Base-by-base conservation (phyloP, 2,113 vertebrate genomes). In the Psittacus erithacus region DNA sequence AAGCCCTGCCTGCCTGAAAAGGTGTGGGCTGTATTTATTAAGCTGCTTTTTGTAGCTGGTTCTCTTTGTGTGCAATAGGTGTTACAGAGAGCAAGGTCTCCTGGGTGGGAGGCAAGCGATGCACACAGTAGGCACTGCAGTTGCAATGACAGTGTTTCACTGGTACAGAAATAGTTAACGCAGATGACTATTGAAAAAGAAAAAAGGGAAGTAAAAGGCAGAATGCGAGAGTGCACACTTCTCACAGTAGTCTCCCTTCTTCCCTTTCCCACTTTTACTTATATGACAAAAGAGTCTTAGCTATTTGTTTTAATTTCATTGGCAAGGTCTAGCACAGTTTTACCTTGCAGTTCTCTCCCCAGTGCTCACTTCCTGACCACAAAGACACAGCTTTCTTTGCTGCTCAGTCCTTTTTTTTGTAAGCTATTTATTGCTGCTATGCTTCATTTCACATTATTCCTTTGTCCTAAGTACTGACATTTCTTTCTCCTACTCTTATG, bases 91-190 rank as follows among this genome's bases (percentile, higher is more conserved):
- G 16, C 25, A 83, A 60, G 23, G 15, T 18, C 27, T 69, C 33
- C 15, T 12, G 1, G 0, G 53, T 0, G 3, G 41, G 46, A 81
- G 31, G n/a, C 0, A 0, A 28, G 8, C 18, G n/a, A 41, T 1
- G 7, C 16, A 29, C 13, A 46, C 0, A 29, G 17, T 9, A 77
- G 44, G 20, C 5, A 80, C 46, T 75, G n/a, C 50, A 46, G 27
- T 41, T n/a, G 25, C 38, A 53, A 2, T 22, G 60, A 47, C 3
- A 57, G 22, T 18, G 10, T 31, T 84, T 44, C n/a, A 31, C 33
- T 38, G 50, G 24, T 55, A 68, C 67, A 11, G 20, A 57, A 63
- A 19, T n/a, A 38, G 13, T 31, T 44, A 95, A 38, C 41, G 19
- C 14, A 79, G n/a, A 19, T 17, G 87, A 67, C 28, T 53, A 13